Evolutionary conservation across 2,797 vertebrate species (phyloP), one percentile per base, ranked within the genome.

Genomic region (Furcifer pardalis): DNA sequence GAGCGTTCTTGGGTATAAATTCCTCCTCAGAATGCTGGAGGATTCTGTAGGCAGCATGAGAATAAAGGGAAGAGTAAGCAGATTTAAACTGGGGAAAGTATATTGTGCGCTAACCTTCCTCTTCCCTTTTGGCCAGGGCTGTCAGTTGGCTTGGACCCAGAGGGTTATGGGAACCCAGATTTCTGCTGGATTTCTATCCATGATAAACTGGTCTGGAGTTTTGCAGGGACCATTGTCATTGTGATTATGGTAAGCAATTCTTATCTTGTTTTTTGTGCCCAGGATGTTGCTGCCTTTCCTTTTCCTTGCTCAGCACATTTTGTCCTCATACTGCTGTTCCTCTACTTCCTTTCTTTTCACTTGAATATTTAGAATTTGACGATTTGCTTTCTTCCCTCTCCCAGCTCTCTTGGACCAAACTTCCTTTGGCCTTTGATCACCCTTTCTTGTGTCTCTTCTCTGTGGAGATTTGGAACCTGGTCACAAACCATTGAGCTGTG

Each of bases 171-270:
- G 63, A 99, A 99, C 95, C 98, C 98, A 0, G 98, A 99, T 94
- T 99, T 99, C 93, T 99, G 99, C 90, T 99, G 98, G 99, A 98
- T 99, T 92, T 99, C 99, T 32, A 96, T 99, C 93, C 97, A 99
- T 9, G 98, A 99, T 93, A 99, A 99, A 91, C 98, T 99, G 89
- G 96, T 99, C 94, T 99, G 98, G 98, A 99, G 98, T 95, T 99
- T 99, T 74, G 99, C 99, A 77, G 98, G 99, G 92, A 98, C 99
- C 63, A 97, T 99, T 13, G 95, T 96, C 94, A 96, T 99, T 44
- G 99, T 99, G 90, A 96, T 99, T 84, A 94, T 98, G 98, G 99
- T 99, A 97, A 95, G 93, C 91, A 83, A 88, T 82, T 68, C 87
- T 93, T 84, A 60, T 88, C 89, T 92, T 91, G 32, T 84, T 86